Evolutionary conservation across 2,113 vertebrate genomes (phyloP).

Genomic region (Oxygymnocypris stewartii): DNA sequence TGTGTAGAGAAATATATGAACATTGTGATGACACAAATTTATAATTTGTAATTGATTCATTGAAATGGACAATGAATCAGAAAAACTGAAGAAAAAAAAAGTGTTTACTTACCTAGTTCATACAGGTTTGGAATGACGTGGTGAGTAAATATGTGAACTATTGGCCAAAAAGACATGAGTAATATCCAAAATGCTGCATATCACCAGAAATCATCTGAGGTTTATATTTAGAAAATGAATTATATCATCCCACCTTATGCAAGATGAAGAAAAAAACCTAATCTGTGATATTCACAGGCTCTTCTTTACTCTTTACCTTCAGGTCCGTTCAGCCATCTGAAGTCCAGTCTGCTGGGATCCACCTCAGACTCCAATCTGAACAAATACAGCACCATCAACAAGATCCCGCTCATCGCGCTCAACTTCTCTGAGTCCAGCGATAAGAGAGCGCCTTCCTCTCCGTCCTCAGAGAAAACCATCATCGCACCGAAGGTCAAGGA

Average conservation of each 20-base stretch:
- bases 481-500: conserved; percentile 99
- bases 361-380: conserved; percentile 99
- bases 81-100: too few relatives aligned
- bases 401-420: conserved; percentile 96
- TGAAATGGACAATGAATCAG: neutral
- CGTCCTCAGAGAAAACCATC: conserved; percentile 94
- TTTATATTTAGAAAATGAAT: neutral
- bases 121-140: neutral
- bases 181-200: neutral
- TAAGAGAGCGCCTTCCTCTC: conserved; percentile 92
- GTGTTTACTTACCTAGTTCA: neutral
- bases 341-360: conserved; percentile 94
- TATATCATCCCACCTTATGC: neutral
- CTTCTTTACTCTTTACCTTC: conserved; percentile 43
- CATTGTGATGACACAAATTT: neutral
- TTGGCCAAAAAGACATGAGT: neutral
- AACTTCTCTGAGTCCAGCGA: conserved; percentile 94
- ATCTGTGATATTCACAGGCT: neutral
- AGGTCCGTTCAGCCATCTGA: conserved; percentile 97
- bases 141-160: neutral
- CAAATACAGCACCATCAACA: conserved; percentile 98
- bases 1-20: too few relatives aligned
- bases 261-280: neutral
- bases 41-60: neutral
- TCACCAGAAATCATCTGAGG: too few relatives aligned